Evolutionary conservation across 2,113 vertebrate species (phyloP), one percentile per base, ranked within the genome.

Genomic region (Trinectes maculatus): DNA sequence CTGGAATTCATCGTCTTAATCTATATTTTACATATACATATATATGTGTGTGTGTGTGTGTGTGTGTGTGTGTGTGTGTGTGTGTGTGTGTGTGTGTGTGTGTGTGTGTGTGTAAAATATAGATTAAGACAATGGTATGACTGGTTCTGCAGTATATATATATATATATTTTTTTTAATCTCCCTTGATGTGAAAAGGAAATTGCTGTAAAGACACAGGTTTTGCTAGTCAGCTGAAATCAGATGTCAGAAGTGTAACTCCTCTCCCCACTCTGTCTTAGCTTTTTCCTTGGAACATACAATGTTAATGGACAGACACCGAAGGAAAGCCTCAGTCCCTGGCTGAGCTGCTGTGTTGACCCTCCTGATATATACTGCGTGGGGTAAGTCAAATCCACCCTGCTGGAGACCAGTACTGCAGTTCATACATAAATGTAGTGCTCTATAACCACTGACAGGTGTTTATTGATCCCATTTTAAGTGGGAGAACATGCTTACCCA

Each of bases 211-310:
- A 22, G 9, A 40, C 31, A 7, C 15, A 19, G 6, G 15, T 19
- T 24, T 49, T 68, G 15, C 22, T 25, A 15, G 10, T 43, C 21
- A 37, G 36, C 57, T 62, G 19, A 8, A 25, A 0, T n/a, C 18
- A 31, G 12, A 29, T 39, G 18, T 26, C 24, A 49, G n/a, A 34
- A 29, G 16, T 42, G 7, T 21, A 9, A 36, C 9, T 28, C 10
- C 8, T 58, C 46, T 55, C 28, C 21, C 6, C 5, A 1, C 40
- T 70, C 43, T 60, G 16, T 79, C 67, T 69, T 72, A 99, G 98
- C 51, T 94, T 98, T 91, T 98, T 98, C 83, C 92, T 97, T 1
- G 98, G 96, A 44, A 97, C 97, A 0, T 99, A 97, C 77, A 99
- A 99, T 2, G 98, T 99, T 71, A 99, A 99, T 0, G 96, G 98